phyloP scores from a whole-genome alignment of 2,888 invertebrate species.

The Lottia gigantea region DNA sequence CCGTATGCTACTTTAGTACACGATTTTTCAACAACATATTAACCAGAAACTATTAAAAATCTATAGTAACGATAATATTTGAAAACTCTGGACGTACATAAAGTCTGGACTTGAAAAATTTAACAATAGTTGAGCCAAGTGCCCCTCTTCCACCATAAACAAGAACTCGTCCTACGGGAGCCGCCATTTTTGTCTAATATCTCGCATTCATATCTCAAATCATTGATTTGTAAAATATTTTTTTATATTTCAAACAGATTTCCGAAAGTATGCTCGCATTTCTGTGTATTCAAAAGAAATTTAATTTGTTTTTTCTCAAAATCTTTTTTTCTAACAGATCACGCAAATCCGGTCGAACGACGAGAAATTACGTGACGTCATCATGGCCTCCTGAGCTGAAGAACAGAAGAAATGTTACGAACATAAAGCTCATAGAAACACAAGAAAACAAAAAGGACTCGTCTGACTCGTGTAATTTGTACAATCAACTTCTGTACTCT shows the following conservation, averaged over 20 bases:
- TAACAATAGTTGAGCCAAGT: constrained; percentile 88
- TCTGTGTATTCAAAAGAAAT: too few relatives aligned
- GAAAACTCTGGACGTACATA: constrained; percentile 76
- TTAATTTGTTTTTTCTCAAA: too few relatives aligned
- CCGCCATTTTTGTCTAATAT: constrained; percentile 23
- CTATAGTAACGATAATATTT: too few relatives aligned
- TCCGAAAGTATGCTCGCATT: background rate
- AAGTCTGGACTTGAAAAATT: constrained; percentile 88
- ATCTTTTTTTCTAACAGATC: background rate
- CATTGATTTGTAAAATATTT: background rate
- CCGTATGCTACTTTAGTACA: too few relatives aligned
- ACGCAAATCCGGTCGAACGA: constrained; percentile 27
- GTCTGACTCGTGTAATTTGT: too few relatives aligned
- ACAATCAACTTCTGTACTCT: too few relatives aligned
- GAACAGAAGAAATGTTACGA: constrained; percentile 28
- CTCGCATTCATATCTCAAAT: too few relatives aligned
- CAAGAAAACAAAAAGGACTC: background rate
- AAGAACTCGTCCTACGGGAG: constrained; percentile 72
- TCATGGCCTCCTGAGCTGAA: constrained; percentile 52
- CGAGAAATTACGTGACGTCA: constrained; percentile 64
- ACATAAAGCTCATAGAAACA: constrained; percentile 4
- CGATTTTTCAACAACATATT: too few relatives aligned
- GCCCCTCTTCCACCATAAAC: constrained; percentile 97
- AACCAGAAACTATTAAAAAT: too few relatives aligned
- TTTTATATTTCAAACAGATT: background rate